Evolutionary conservation across 1,140 invertebrate genomes (phyloP), one percentile per base, ranked within the genome.

Genomic region (Plectrocnemia conspersa): DNA sequence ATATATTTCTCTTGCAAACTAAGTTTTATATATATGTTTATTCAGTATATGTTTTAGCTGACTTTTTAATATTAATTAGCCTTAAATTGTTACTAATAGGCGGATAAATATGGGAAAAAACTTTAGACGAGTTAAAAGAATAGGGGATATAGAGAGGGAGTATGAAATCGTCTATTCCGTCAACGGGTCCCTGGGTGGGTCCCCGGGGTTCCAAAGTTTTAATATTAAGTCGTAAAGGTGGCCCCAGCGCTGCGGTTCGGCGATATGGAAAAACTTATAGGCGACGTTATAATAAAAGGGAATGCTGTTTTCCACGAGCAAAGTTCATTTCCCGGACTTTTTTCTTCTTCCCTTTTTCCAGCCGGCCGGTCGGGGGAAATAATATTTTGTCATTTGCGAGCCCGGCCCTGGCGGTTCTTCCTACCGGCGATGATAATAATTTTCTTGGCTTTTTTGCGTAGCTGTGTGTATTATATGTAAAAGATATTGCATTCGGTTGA

Each of bases 221-320:
- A 52, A 52, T 52, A 52, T 40, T 23, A 40, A 52, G 35, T 52
- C 49, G 49, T 52, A 52, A 52, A 52, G 49, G 49, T 52, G 49
- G 36, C n/a, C n/a, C n/a, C n/a, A n/a, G n/a, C n/a, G 35, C 13
- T 49, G 47, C 49, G 49, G 49, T 52, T 38, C 33, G 36, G 49
- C 49, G 33, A 40, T 52, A 52, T 52, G 49, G 49, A 52, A 52
- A 49, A 52, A 52, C 32, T 52, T 52, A 52, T 40, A 49, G 47
- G 47, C 47, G 47, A 22, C 49, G 19, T 24, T 19, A 40, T 52
- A 52, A 52, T 52, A 52, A 52, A 38, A 49, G 32, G 49, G 49
- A 52, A 23, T n/a, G 21, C 35, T 29, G 49, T 24, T 52, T 41
- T 52, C 49, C 49, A 32, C 15, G 32, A 40, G 13, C 24, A 21